phyloP scores from a whole-genome alignment of 1,140 invertebrate genomes.

The Macrotrachela quadricornifera region DNA sequence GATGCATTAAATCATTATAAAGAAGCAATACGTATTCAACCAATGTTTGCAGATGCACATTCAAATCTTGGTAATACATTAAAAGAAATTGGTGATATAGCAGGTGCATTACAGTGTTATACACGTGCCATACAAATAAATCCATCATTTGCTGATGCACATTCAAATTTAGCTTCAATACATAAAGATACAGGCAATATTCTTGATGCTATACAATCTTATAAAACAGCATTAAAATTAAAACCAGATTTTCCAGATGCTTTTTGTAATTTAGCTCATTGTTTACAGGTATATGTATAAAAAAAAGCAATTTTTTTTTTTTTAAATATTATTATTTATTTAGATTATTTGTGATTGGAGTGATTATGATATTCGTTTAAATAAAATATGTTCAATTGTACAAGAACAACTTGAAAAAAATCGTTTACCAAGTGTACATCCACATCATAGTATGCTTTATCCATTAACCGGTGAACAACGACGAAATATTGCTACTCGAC shows the following conservation, averaged over 20 bases:
- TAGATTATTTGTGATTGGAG: conserved; percentile 91
- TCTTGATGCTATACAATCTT: conserved; percentile 84
- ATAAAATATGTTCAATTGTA: conserved; percentile 77
- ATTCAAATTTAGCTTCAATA: conserved; percentile 93
- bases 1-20: conserved; percentile 96
- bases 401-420: conserved; percentile 86
- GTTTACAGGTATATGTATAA: conserved; percentile 48
- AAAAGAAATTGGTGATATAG: conserved; percentile 93
- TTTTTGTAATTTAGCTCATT: conserved; percentile 94
- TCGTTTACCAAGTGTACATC: conserved; percentile 84
- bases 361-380: conserved; percentile 84
- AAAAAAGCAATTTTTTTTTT: too few relatives aligned
- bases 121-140: conserved; percentile 92
- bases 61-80: conserved; percentile 98
- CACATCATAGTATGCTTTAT: conserved; percentile 98
- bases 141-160: conserved; percentile 89
- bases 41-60: conserved; percentile 83
- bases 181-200: conserved; percentile 98
- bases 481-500: conserved; percentile 77
- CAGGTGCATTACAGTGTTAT: conserved; percentile 84
- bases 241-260: conserved; percentile 98
- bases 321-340: too few relatives aligned
- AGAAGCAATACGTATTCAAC: conserved; percentile 83
- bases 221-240: conserved; percentile 76
- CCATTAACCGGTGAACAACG: conserved; percentile 77